Evolutionary conservation across 2,113 vertebrate genomes (phyloP).

Genomic region (Amia ocellicauda): DNA sequence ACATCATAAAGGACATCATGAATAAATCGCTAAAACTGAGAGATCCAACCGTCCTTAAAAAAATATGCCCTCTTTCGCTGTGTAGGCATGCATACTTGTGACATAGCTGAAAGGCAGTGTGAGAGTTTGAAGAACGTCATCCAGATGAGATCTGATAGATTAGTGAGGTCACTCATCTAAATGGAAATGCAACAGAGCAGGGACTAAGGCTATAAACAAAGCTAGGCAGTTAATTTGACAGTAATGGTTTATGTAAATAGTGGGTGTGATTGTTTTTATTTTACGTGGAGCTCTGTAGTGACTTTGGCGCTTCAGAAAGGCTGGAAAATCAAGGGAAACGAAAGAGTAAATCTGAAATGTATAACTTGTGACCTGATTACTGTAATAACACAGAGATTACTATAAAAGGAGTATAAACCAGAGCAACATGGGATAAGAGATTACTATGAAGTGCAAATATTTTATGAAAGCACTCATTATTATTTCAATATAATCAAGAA

Average conservation of each 20-base stretch:
- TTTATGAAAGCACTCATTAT: too few species aligned
- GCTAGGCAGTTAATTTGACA: slow-evolving; percentile 6
- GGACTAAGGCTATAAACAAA: slow-evolving; percentile 2
- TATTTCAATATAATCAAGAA: too few species aligned
- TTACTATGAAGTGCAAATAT: too few species aligned
- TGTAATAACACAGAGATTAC: too few species aligned
- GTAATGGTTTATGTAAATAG: slow-evolving; percentile 18
- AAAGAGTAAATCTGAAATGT: slow-evolving; percentile 6
- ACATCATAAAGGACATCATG: too few species aligned
- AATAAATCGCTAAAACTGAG: too few species aligned
- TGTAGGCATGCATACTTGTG: background rate
- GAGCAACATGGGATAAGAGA: too few species aligned
- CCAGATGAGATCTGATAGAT: slow-evolving; percentile 7
- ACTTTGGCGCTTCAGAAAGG: slow-evolving; percentile 32
- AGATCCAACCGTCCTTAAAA: too few species aligned
- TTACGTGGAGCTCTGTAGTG: background rate
- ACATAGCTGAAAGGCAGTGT: background rate
- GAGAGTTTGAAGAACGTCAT: background rate
- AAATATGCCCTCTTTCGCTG: too few species aligned
- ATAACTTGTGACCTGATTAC: too few species aligned
- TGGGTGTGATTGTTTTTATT: background rate
- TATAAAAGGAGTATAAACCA: too few species aligned
- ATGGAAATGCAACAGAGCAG: slow-evolving; percentile 9
- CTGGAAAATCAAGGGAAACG: slow-evolving; percentile 30
- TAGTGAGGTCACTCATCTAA: slow-evolving; percentile 13